A percentile compares a stretch with the other conserved stretches of the same genome.
phyloP scores from a whole-genome alignment of 2,888 invertebrate genomes.

The Cataglyphis cursor region DNA sequence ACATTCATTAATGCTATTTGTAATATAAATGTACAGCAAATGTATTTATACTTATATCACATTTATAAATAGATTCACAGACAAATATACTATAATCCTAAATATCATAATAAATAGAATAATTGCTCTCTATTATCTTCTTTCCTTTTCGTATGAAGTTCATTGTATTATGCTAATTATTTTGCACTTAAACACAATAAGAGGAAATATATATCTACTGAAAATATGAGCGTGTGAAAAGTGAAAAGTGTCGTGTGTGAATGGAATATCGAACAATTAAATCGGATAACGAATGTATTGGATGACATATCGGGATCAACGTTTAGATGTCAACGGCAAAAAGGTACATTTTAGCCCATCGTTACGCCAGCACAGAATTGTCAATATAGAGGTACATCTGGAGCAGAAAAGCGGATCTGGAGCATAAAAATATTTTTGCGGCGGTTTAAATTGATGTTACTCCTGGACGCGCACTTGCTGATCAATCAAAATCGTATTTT shows the following conservation, averaged over 20 bases:
- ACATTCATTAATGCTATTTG: constrained; percentile 3
- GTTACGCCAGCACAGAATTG: constrained; percentile 31
- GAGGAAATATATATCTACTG: constrained; percentile 1
- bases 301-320: constrained; percentile 41
- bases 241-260: background rate
- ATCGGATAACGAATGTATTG: constrained; percentile 5
- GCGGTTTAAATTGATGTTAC: constrained; percentile 39
- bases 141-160: background rate
- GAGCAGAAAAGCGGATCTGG: constrained; percentile 44
- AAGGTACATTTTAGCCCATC: constrained; percentile 22
- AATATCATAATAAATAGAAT: background rate
- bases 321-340: constrained; percentile 43
- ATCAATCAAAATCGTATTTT: background rate
- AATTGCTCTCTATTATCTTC: background rate
- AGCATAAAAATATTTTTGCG: constrained; percentile 48
- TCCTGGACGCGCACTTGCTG: background rate
- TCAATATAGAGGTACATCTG: constrained; percentile 44
- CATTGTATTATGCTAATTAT: constrained; percentile 8
- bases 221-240: constrained; percentile 11
- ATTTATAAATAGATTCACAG: background rate
- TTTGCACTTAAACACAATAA: background rate
- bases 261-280: constrained; percentile 31
- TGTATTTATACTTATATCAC: background rate
- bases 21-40: background rate
- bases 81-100: background rate